Percentiles rank a stretch among this genome's conserved stretches.
Evolutionary conservation across 2,113 vertebrate genomes (phyloP).

Genomic region (Callithrix jacchus): DNA sequence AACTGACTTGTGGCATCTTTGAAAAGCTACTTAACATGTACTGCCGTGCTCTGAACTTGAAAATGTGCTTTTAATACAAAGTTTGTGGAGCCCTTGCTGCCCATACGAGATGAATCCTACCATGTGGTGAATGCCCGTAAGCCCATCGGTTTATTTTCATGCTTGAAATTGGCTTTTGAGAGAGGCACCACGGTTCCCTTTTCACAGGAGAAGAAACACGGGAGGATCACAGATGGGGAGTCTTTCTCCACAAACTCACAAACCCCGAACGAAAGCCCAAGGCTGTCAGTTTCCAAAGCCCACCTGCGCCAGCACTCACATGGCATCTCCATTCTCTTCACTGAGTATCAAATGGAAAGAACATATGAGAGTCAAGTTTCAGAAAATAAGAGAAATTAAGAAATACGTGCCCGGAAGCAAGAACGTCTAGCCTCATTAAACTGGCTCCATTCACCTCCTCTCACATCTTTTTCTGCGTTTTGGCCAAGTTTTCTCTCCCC

Average conservation of each 20-base stretch:
- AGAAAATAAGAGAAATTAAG: constrained; percentile 48
- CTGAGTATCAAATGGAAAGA: constrained; percentile 55
- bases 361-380: constrained; percentile 70
- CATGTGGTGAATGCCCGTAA: too few species aligned
- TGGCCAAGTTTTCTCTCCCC: background rate
- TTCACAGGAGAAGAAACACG: background rate
- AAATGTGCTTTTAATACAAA: background rate
- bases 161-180: background rate
- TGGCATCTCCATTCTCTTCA: background rate
- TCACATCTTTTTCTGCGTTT: background rate
- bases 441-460: constrained; percentile 27
- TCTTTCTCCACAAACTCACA: background rate
- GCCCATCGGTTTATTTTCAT: background rate
- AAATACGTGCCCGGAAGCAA: constrained; percentile 74
- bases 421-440: constrained; percentile 14
- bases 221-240: background rate
- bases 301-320: rapidly evolving
- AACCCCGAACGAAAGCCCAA: rapidly evolving
- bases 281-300: rapidly evolving
- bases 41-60: background rate
- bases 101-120: background rate
- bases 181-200: background rate
- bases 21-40: background rate
- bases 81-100: background rate
- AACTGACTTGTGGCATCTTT: background rate